These are phyloP conservation scores for Cheilosia soror DNA, from an alignment of 2,888 invertebrate genomes.

Conservation along the genomic window DNA sequence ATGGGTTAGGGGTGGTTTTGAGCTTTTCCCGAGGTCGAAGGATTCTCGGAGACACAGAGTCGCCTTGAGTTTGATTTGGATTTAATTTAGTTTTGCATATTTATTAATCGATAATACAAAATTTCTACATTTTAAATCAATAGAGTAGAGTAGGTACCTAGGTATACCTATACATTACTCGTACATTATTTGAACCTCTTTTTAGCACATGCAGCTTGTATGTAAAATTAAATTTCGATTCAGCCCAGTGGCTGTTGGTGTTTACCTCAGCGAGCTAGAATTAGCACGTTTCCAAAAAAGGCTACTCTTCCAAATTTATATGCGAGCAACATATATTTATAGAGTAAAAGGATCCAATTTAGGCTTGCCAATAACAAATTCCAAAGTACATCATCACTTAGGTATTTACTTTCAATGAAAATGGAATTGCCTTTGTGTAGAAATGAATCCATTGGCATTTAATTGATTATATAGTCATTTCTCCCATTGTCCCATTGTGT, in stretches of 20 bases:
- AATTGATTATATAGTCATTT: neutral
- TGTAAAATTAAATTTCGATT: neutral
- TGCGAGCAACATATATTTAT: neutral
- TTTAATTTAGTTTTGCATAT: too few relatives aligned
- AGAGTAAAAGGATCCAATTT: neutral
- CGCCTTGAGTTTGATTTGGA: too few relatives aligned
- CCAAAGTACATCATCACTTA: neutral
- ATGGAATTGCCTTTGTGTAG: neutral
- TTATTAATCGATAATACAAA: too few relatives aligned
- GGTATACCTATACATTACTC: too few relatives aligned
- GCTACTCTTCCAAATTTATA: neutral
- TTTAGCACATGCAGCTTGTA: too few relatives aligned
- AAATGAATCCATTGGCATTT: neutral
- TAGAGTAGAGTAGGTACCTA: too few relatives aligned
- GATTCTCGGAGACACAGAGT: neutral
- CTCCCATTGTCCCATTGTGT: neutral
- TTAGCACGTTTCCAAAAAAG: neutral
- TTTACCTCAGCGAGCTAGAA: neutral
- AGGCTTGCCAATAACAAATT: neutral
- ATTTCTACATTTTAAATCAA: too few relatives aligned
- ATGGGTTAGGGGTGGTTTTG: neutral
- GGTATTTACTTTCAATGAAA: neutral
- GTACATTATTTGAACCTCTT: too few relatives aligned
- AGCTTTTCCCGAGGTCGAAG: slow-evolving; percentile 36
- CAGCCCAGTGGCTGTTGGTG: neutral